A percentile compares a stretch with the other conserved stretches of the same genome.
Evolutionary conservation across 2,113 vertebrate genomes (phyloP).

Genomic region (Mustelus asterias): DNA sequence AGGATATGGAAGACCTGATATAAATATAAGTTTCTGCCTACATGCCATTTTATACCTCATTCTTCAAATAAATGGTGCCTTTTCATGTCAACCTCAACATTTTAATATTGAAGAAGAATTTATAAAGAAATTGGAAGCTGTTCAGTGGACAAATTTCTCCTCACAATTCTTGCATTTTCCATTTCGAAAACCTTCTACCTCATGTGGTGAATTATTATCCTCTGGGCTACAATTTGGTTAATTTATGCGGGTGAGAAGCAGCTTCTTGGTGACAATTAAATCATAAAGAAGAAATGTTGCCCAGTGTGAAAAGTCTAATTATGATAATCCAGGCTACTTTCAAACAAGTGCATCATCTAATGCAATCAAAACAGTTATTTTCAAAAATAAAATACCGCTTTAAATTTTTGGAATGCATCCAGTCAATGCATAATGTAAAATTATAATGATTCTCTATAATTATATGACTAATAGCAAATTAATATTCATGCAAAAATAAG

Average conservation of each 20-base stretch:
- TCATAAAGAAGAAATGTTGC: neutral
- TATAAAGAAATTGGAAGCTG: neutral
- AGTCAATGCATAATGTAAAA: neutral
- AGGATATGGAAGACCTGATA: neutral
- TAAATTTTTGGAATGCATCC: neutral
- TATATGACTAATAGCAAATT: neutral
- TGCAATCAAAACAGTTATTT: conserved; percentile 3
- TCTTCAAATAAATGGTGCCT: neutral
- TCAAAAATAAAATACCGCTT: neutral
- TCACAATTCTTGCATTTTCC: neutral
- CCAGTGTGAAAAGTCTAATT: conserved; percentile 12
- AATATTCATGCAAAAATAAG: neutral
- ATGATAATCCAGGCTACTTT: conserved; percentile 5
- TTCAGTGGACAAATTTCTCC: neutral
- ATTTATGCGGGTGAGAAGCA: neutral
- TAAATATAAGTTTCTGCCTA: neutral
- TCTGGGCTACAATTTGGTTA: neutral
- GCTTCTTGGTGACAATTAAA: neutral
- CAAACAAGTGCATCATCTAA: neutral
- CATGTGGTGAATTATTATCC: neutral
- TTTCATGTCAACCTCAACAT: neutral
- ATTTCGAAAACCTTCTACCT: neutral
- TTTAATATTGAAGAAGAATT: neutral
- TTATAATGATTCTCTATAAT: neutral
- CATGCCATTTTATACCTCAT: neutral